These are phyloP conservation scores for Tyrannus savana DNA, from an alignment of 2,113 vertebrate species.

Conservation along the genomic window DNA sequence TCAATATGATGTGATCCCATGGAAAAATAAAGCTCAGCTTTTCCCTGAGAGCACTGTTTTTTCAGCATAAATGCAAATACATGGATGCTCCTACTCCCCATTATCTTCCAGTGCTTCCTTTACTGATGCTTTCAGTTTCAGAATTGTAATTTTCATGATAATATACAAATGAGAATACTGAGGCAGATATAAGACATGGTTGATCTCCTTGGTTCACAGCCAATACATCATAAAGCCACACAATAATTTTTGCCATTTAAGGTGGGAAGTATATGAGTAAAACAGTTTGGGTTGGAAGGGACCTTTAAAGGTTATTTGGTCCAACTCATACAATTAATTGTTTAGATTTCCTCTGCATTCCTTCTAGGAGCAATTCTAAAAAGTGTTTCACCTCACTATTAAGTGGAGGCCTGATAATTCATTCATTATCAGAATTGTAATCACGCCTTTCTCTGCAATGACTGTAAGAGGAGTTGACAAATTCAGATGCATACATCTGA, in stretches of 20 bases:
- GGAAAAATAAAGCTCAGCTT: not conserved
- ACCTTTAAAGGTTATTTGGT: not conserved
- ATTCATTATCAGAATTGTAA: not conserved
- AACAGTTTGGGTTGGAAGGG: not conserved
- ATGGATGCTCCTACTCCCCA: rapidly evolving
- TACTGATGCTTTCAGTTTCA: not conserved
- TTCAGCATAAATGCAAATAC: not conserved
- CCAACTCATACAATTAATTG: not conserved
- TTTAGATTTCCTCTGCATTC: not conserved
- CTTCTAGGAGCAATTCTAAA: not conserved
- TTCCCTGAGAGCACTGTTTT: not conserved
- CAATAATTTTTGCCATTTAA: not conserved
- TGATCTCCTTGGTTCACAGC: not conserved
- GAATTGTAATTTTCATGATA: not conserved
- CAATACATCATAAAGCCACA: not conserved
- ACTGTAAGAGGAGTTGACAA: not conserved
- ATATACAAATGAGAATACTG: not conserved
- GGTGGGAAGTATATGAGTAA: not conserved
- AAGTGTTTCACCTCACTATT: not conserved
- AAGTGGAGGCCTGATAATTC: not conserved
- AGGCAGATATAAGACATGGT: not conserved
- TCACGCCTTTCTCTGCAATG: not conserved
- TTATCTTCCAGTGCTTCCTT: not conserved
- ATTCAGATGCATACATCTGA: not conserved
- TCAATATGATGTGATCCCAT: not conserved